Base-by-base conservation (phyloP, 2,113 vertebrate genomes). In the Platysternon megacephalum region DNA sequence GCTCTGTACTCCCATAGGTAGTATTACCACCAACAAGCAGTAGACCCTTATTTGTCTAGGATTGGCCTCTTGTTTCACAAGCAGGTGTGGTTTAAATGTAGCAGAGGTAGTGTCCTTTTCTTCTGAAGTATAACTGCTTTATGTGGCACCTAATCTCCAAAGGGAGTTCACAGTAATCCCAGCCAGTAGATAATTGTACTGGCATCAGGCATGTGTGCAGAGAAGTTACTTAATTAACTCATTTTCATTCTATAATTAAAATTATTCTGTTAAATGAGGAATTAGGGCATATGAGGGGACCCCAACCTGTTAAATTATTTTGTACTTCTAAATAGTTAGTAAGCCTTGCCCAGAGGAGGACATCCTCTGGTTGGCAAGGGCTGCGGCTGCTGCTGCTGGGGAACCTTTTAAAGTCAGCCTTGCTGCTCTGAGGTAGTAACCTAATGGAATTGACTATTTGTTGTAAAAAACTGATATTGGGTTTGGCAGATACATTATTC, bases 171-270 rank as follows among this genome's bases (percentile, higher is more conserved):
- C 74, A 46, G 4, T 78, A 78, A 76, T 76, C 24, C 39, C 11
- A 46, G 74, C 42, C 74, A 78, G 42, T 78, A 46, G 26, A 78
- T 68, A 39, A n/a, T 21, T 72, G 17, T 39, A 72, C n/a, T 39
- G n/a, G 42, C 74, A 28, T 44, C 42, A 28, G 42, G 74, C 24
- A 22, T 78, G 19, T 78, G 58, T 91, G 94, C 42, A 89, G 82
- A 80, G 76, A 84, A 48, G 80, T 95, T 96, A 93, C 6, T 0
- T 93, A 87, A 94, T 78, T 90, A 90, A 85, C 82, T 79, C 53
- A 56, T 88, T 90, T 94, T 95, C 79, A 58, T 90, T 96, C 88
- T 6, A 11, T 94, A 97, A 95, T 96, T 84, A 95, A 91, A 89
- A 87, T 46, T 82, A 72, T 28, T 72, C 82, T 86, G 55, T 72